Evolutionary conservation across 2,888 invertebrate genomes (phyloP).

Genomic region (Stenodema calcarata): DNA sequence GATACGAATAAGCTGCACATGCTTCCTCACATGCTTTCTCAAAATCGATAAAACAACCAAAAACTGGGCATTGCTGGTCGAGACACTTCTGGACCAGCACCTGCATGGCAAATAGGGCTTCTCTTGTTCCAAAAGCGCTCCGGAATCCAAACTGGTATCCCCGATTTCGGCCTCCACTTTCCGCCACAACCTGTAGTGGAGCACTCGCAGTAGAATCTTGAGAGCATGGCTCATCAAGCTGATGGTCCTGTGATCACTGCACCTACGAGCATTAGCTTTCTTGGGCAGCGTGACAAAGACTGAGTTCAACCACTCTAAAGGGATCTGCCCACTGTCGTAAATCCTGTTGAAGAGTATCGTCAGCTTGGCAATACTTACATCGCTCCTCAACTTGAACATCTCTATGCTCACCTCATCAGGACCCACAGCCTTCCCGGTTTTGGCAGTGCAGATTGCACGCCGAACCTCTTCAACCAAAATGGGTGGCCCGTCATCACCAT

Average conservation of each 20-base stretch:
- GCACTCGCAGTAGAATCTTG: neutral
- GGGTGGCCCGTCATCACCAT: neutral
- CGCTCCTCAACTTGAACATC: neutral
- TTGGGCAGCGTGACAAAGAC: conserved; percentile 9
- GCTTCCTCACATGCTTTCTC: neutral
- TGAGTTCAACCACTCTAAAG: conserved; percentile 6
- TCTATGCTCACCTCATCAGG: conserved; percentile 1
- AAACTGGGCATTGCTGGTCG: neutral
- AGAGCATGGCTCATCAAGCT: neutral
- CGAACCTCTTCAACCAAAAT: neutral
- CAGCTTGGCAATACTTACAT: conserved; percentile 3
- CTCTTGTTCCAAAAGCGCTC: neutral
- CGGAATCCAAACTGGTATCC: neutral
- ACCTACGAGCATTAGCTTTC: conserved; percentile 9
- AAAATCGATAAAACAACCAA: neutral
- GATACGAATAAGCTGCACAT: neutral
- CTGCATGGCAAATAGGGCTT: conserved; percentile 1
- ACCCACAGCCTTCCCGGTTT: neutral
- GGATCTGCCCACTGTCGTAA: neutral
- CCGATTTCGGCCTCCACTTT: neutral
- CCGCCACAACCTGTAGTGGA: neutral
- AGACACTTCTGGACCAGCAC: neutral
- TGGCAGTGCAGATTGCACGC: neutral
- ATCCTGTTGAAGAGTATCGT: conserved; percentile 1
- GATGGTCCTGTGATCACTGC: neutral